A percentile compares a stretch with the other conserved stretches of the same genome.
These are phyloP conservation scores for Lates calcarifer DNA, from an alignment of 2,113 vertebrate species.

Conservation along the genomic window DNA sequence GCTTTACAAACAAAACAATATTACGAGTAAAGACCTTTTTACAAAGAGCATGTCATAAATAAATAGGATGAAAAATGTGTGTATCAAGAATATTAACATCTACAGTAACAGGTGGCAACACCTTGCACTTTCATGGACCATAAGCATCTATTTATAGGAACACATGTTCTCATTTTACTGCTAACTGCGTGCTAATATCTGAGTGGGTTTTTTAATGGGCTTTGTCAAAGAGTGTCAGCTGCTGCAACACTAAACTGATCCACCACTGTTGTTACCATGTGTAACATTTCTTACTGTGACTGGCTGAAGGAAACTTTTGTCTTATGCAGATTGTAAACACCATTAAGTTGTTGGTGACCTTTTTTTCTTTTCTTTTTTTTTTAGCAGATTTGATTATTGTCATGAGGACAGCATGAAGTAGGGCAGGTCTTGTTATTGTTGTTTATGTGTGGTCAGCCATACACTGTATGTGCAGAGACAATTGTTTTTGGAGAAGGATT, in stretches of 20 bases:
- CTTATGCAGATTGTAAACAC: too few species aligned
- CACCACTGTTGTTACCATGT: too few species aligned
- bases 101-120: background rate
- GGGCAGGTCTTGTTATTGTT: background rate
- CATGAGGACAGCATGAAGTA: background rate
- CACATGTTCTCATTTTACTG: background rate
- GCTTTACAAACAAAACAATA: background rate
- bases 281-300: too few species aligned
- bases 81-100: background rate
- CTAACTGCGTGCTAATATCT: background rate
- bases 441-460: too few species aligned
- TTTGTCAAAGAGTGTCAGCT: background rate
- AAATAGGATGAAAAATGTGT: background rate
- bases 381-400: background rate
- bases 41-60: background rate
- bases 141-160: constrained; percentile 16
- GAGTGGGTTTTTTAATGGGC: background rate
- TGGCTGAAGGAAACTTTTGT: too few species aligned
- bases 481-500: background rate
- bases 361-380: too few species aligned
- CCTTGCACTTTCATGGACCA: background rate
- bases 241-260: too few species aligned
- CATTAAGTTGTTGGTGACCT: too few species aligned
- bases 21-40: background rate
- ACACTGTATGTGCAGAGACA: background rate